Conservation (phyloP, 2,113 vertebrate species). For the Toxotes chatareus region DNA sequence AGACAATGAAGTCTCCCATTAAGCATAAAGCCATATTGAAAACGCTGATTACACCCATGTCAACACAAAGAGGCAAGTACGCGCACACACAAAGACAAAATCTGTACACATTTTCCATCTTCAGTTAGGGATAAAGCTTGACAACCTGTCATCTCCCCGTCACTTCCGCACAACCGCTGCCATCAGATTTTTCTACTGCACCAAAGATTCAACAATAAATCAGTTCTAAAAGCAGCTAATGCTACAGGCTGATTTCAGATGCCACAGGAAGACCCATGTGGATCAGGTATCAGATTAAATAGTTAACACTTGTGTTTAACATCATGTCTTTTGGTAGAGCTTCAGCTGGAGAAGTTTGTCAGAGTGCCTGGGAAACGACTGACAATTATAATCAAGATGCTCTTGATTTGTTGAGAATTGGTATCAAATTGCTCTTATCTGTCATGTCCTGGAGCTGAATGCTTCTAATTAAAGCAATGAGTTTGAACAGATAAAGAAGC, state of each 20-base stretch:
- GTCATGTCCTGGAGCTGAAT: conserved; percentile 26
- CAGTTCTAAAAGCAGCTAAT: conserved; percentile 51
- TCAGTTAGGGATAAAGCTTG: conserved; percentile 40
- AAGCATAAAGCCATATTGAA: conserved; percentile 59
- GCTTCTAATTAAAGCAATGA: conserved; percentile 34
- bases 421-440: conserved; percentile 22
- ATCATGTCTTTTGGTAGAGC: conserved; percentile 26
- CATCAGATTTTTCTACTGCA: conserved; percentile 35
- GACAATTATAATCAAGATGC: not conserved
- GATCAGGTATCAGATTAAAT: conserved; percentile 68
- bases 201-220: conserved; percentile 52
- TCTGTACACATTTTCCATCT: conserved; percentile 28
- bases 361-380: conserved; percentile 29
- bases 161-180: conserved; percentile 5
- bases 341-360: not conserved
- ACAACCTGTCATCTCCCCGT: conserved; percentile 57
- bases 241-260: conserved; percentile 52
- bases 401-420: conserved; percentile 1
- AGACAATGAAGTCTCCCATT: conserved; percentile 75
- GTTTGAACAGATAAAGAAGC: conserved; percentile 22
- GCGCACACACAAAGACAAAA: conserved; percentile 44
- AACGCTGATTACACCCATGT: conserved; percentile 67
- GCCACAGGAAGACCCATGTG: conserved; percentile 34
- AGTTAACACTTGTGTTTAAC: conserved; percentile 58
- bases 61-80: conserved; percentile 57